These are phyloP conservation scores for Pseudopipra pipra DNA, from an alignment of 2,113 vertebrate genomes.

Conservation along the genomic window DNA sequence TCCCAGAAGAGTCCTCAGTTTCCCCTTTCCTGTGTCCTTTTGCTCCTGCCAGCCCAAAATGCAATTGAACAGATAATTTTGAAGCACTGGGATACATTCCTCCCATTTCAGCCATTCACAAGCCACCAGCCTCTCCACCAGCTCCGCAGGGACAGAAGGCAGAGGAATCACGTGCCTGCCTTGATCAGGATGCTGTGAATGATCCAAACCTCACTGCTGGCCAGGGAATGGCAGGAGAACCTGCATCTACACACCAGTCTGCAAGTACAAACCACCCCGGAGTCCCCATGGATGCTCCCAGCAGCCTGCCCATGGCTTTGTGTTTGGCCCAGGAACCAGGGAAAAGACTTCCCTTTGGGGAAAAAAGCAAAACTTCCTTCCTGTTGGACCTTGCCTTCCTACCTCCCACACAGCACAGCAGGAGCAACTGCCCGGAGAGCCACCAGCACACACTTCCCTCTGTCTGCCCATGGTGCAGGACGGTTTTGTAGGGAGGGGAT, in stretches of 20 bases:
- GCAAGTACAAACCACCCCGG: no score
- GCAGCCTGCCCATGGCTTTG: neutral
- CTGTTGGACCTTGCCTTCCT: neutral
- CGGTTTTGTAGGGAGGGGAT: neutral
- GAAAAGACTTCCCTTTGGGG: neutral
- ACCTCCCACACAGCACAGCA: neutral
- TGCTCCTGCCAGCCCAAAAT: neutral
- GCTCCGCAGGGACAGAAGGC: neutral
- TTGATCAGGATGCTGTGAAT: fast-evolving
- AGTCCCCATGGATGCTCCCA: neutral
- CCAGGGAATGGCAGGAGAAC: neutral
- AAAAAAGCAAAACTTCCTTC: neutral
- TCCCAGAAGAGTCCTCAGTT: neutral
- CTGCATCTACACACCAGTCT: fast-evolving
- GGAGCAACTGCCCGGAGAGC: neutral
- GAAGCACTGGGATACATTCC: neutral
- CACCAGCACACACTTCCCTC: fast-evolving
- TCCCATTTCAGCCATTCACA: neutral
- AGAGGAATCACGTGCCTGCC: neutral
- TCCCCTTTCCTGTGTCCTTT: neutral
- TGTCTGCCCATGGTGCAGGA: fast-evolving
- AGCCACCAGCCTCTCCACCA: neutral
- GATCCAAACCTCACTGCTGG: neutral
- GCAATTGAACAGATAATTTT: neutral
- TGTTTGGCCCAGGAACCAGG: neutral